These are phyloP conservation scores for Cydia splendana DNA, from an alignment of 1,140 invertebrate genomes.

Conservation along the genomic window DNA sequence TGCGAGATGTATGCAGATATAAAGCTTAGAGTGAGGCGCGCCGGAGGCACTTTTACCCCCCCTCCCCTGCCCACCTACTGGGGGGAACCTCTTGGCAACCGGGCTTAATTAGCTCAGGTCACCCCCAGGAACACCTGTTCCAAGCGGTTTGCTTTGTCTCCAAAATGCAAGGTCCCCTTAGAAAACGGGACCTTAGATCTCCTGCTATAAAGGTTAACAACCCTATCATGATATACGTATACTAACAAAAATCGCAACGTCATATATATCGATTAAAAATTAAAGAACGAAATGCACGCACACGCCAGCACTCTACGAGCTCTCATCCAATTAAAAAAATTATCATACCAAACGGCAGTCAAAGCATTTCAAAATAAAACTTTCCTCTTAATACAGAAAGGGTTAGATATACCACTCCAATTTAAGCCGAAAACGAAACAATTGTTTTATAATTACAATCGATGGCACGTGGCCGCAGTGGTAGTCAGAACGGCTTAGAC, in stretches of 20 bases:
- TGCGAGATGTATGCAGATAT: no score
- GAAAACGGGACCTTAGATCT: no score
- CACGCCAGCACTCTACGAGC: constrained; percentile 55
- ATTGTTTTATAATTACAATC: neutral
- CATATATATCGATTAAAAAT: constrained; percentile 38
- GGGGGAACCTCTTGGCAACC: no score
- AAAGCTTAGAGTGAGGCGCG: no score
- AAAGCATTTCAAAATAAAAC: constrained; percentile 62
- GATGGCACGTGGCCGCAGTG: neutral
- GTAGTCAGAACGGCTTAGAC: neutral
- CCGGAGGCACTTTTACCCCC: no score
- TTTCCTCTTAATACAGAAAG: constrained; percentile 70
- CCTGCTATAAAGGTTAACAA: no score
- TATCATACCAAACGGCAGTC: constrained; percentile 75
- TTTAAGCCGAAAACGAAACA: neutral
- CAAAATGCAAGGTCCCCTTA: no score
- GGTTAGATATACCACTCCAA: constrained; percentile 51
- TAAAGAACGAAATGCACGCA: constrained; percentile 58
- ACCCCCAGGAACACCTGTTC: no score
- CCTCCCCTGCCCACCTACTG: no score
- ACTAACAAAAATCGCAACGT: neutral
- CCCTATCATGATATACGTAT: neutral
- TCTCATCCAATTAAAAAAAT: constrained; percentile 70
- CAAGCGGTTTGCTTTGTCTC: no score
- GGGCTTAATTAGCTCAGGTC: no score